phyloP scores from a whole-genome alignment of 2,113 vertebrate genomes.

The Heteronetta atricapilla region DNA sequence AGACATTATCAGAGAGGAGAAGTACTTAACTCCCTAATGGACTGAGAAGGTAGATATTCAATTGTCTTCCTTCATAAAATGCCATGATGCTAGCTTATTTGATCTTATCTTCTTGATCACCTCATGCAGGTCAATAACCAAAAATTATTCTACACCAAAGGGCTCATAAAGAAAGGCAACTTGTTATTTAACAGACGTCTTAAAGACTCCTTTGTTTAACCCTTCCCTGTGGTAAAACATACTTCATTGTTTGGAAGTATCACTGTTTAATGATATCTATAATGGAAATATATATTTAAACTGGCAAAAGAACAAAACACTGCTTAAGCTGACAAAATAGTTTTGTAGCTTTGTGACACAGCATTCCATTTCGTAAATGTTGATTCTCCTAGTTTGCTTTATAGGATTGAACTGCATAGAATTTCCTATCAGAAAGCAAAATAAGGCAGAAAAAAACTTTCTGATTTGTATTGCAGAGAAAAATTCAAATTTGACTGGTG shows the following conservation, averaged over 20 bases:
- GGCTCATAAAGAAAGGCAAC: not conserved
- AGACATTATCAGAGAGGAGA: not conserved
- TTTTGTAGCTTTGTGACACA: not conserved
- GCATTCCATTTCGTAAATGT: not conserved
- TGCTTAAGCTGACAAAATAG: not conserved
- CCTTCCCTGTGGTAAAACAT: not conserved
- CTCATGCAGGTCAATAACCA: conserved; percentile 32
- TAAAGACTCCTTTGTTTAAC: conserved; percentile 40
- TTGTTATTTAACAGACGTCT: conserved; percentile 20
- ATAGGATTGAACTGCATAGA: not conserved
- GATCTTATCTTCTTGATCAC: conserved; percentile 26
- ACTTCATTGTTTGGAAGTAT: not conserved
- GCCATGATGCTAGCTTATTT: conserved; percentile 14
- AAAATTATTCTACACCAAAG: conserved; percentile 52
- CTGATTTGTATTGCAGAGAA: not conserved
- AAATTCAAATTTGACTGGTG: not conserved
- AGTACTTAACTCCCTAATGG: not conserved
- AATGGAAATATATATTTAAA: not conserved
- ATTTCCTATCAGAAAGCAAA: not conserved
- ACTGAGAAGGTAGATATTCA: not conserved
- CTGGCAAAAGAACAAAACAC: not conserved
- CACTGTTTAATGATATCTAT: not conserved
- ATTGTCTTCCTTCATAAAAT: conserved; percentile 14
- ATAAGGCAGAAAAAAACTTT: not conserved
- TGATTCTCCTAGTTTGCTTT: not conserved